A percentile compares a stretch with the other conserved stretches of the same genome.
These are phyloP conservation scores for Napeogenes sylphis DNA, from an alignment of 2,888 invertebrate species.

Conservation along the genomic window DNA sequence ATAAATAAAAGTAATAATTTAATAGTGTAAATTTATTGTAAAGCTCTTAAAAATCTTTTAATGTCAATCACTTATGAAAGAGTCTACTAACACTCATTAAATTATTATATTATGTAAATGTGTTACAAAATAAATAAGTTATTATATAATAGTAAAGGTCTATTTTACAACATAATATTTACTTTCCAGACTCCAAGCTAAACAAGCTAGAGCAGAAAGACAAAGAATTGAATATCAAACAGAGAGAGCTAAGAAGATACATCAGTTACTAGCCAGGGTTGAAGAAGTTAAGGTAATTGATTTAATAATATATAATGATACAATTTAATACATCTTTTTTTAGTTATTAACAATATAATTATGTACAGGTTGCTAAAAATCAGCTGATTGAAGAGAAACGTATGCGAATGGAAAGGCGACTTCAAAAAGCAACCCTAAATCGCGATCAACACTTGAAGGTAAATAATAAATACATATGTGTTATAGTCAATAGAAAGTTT, in stretches of 20 bases:
- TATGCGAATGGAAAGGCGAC: slow-evolving; percentile 83
- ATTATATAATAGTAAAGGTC: no score
- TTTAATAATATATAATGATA: neutral
- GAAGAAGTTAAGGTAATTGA: slow-evolving; percentile 82
- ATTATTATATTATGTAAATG: no score
- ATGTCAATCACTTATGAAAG: no score
- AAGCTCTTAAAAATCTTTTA: no score
- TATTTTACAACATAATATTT: no score
- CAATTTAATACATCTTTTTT: neutral
- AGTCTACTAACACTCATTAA: no score
- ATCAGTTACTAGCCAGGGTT: slow-evolving; percentile 90
- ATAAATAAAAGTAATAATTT: no score
- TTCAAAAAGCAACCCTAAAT: slow-evolving; percentile 94
- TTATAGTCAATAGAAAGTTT: neutral
- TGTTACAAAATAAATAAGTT: no score
- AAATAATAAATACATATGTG: slow-evolving; percentile 12
- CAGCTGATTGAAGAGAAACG: slow-evolving; percentile 91
- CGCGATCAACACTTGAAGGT: slow-evolving; percentile 86
- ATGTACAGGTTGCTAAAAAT: slow-evolving; percentile 83
- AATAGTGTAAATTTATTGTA: no score
- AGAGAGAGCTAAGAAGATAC: slow-evolving; percentile 89
- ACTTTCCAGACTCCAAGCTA: slow-evolving; percentile 83
- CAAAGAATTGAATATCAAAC: slow-evolving; percentile 89
- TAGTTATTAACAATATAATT: slow-evolving; percentile 7
- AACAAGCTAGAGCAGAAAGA: slow-evolving; percentile 93